These are phyloP conservation scores for Acronicta alni DNA, from an alignment of 2,888 invertebrate genomes.

Conservation along the genomic window DNA sequence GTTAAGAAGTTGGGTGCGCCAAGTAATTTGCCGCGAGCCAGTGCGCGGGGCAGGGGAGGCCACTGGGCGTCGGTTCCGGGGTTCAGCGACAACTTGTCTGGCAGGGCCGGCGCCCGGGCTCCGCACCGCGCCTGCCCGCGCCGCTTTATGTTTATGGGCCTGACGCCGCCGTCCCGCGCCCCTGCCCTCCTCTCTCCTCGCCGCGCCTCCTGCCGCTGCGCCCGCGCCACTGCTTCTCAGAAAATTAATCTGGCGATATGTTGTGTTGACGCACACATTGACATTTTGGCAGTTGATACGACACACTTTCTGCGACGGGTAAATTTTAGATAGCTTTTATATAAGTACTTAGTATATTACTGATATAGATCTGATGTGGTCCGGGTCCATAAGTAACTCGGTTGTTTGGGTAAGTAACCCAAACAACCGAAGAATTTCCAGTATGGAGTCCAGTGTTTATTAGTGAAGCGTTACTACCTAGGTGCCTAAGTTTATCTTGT, in stretches of 20 bases:
- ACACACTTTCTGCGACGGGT: slow-evolving; percentile 57
- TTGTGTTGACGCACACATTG: slow-evolving; percentile 64
- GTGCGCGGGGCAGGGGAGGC: slow-evolving; percentile 57
- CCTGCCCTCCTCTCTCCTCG: slow-evolving; percentile 54
- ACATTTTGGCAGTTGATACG: slow-evolving; percentile 61
- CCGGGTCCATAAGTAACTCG: too few species aligned
- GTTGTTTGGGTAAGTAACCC: too few species aligned
- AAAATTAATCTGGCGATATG: slow-evolving; percentile 72
- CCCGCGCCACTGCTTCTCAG: slow-evolving; percentile 80
- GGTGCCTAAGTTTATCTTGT: too few species aligned
- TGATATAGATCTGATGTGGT: too few species aligned
- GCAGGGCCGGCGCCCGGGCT: slow-evolving; percentile 72
- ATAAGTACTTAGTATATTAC: too few species aligned
- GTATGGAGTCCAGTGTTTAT: too few species aligned
- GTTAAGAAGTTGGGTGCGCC: slow-evolving; percentile 73
- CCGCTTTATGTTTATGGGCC: slow-evolving; percentile 72
- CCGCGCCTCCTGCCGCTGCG: slow-evolving; percentile 64
- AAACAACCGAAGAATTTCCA: too few species aligned
- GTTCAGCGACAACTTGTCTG: slow-evolving; percentile 88
- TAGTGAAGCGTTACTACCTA: too few species aligned
- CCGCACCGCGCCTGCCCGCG: slow-evolving; percentile 55
- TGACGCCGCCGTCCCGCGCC: slow-evolving; percentile 63
- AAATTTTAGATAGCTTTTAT: slow-evolving; percentile 13
- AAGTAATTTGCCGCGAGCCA: slow-evolving; percentile 69
- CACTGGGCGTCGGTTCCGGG: slow-evolving; percentile 63